These are phyloP conservation scores for Cranoglanis bouderius DNA, from an alignment of 2,113 vertebrate genomes.

Conservation along the genomic window DNA sequence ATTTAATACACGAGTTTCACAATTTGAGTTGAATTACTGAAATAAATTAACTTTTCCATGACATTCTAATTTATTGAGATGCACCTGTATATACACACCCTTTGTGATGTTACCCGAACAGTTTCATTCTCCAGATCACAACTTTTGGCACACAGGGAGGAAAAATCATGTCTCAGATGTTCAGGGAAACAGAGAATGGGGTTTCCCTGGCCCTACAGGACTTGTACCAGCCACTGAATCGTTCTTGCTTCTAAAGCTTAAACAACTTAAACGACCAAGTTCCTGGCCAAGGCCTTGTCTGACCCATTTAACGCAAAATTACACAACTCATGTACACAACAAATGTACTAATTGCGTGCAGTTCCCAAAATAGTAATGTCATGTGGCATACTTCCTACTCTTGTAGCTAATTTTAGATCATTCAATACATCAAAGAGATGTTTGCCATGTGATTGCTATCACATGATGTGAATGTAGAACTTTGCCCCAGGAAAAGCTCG, in stretches of 20 bases:
- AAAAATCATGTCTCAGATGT: background rate
- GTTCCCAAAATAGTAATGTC: constrained; percentile 27
- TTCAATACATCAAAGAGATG: background rate
- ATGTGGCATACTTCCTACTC: constrained; percentile 5
- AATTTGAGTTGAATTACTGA: no score
- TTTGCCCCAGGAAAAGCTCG: background rate
- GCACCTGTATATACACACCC: no score
- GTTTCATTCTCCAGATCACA: background rate
- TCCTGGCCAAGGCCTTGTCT: background rate
- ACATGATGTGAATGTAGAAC: background rate
- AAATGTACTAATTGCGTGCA: background rate
- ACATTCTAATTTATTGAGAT: no score
- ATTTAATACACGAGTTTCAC: no score
- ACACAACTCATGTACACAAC: no score
- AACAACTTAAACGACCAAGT: background rate
- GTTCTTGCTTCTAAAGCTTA: background rate
- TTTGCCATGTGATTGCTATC: background rate
- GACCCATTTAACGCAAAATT: constrained; percentile 32
- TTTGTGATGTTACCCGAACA: background rate
- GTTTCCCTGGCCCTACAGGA: no score
- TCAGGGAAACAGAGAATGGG: background rate
- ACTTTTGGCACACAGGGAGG: background rate
- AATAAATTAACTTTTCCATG: no score
- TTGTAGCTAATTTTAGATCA: constrained; percentile 25
- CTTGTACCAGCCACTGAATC: background rate